phyloP scores from a whole-genome alignment of 2,888 invertebrate genomes.

The Tachina grossa region DNA sequence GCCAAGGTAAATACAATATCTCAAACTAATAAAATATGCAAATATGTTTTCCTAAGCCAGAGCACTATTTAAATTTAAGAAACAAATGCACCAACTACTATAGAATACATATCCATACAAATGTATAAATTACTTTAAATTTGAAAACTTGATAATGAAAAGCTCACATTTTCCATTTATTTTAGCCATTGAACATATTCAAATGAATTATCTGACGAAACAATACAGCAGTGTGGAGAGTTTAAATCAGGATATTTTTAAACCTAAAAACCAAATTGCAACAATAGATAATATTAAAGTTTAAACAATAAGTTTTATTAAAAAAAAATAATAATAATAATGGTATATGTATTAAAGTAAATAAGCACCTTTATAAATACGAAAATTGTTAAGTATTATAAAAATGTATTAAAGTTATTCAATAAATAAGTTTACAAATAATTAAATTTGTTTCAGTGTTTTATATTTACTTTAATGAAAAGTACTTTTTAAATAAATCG shows the following conservation, averaged over 20 bases:
- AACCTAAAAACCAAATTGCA: constrained; percentile 53
- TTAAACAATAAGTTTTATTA: constrained; percentile 16
- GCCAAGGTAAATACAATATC: constrained; percentile 44
- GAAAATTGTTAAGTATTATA: constrained; percentile 60
- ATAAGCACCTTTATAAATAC: background rate
- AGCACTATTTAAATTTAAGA: constrained; percentile 24
- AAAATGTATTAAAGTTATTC: constrained; percentile 51
- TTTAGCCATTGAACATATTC: constrained; percentile 80
- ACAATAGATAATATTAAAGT: constrained; percentile 66
- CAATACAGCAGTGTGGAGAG: constrained; percentile 79
- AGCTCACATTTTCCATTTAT: constrained; percentile 48
- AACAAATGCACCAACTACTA: background rate
- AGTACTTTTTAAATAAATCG: no score
- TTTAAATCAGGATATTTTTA: constrained; percentile 77
- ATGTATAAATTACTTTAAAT: background rate
- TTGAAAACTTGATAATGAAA: background rate
- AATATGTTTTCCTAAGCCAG: constrained; percentile 4
- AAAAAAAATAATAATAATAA: no score
- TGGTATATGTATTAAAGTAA: no score
- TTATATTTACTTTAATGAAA: no score
- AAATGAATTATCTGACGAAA: constrained; percentile 77
- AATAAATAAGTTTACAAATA: constrained; percentile 21
- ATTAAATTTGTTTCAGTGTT: background rate
- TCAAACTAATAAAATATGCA: constrained; percentile 6
- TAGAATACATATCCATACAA: background rate